phyloP scores from a whole-genome alignment of 2,888 invertebrate species.

The Antheraea yamamai region DNA sequence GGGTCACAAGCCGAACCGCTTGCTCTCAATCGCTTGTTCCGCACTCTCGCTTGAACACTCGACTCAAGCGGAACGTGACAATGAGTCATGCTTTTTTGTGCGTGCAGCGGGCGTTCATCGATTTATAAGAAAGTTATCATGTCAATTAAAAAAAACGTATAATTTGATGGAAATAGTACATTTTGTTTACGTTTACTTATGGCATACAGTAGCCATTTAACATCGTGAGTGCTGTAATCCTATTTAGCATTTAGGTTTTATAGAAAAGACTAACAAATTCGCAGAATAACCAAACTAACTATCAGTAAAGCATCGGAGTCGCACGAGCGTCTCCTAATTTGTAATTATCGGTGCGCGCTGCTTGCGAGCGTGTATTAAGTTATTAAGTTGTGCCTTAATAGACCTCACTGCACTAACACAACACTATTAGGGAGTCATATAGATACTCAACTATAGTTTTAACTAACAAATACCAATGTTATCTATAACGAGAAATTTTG shows the following conservation, averaged over 20 bases:
- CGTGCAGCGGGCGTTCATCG: too few relatives aligned
- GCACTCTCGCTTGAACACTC: too few relatives aligned
- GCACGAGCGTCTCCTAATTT: constrained; percentile 48
- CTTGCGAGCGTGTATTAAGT: constrained; percentile 44
- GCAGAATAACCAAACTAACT: constrained; percentile 36
- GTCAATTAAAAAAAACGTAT: too few relatives aligned
- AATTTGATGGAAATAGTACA: too few relatives aligned
- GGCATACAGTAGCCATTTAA: not conserved
- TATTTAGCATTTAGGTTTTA: not conserved
- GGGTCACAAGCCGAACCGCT: too few relatives aligned
- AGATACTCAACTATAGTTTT: not conserved
- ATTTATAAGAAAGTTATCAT: too few relatives aligned
- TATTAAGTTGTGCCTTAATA: constrained; percentile 39
- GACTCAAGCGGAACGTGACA: too few relatives aligned
- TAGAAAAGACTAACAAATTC: not conserved
- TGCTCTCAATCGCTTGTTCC: too few relatives aligned
- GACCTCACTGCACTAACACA: constrained; percentile 23
- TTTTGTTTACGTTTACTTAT: too few relatives aligned
- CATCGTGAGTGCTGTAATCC: not conserved
- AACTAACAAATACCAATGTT: not conserved
- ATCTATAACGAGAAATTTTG: not conserved
- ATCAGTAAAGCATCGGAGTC: constrained; percentile 38
- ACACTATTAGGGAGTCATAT: constrained; percentile 12
- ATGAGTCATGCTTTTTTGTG: too few relatives aligned
- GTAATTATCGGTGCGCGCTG: constrained; percentile 46